Conservation (phyloP, 2,113 vertebrate genomes). For the Eubucco bourcierii region DNA sequence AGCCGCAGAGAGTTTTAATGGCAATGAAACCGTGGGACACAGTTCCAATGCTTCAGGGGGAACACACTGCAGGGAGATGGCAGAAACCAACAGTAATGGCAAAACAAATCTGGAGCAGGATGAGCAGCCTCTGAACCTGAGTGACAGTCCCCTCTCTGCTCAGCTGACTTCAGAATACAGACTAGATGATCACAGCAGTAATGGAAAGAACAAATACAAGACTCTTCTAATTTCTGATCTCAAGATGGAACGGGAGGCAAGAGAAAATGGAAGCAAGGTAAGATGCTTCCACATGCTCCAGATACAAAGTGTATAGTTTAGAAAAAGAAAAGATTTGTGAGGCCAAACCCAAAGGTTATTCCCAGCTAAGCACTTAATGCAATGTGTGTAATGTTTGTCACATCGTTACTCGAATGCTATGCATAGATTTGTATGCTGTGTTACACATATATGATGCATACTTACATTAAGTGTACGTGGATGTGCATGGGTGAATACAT, state of each 20-base stretch:
- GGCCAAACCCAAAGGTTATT: neutral
- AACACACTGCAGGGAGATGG: slow-evolving; percentile 80
- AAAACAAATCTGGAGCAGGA: slow-evolving; percentile 80
- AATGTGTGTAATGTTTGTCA: slow-evolving; percentile 36
- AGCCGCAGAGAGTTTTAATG: slow-evolving; percentile 84
- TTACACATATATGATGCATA: neutral
- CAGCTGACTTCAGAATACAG: slow-evolving; percentile 82
- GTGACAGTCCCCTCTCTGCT: slow-evolving; percentile 82
- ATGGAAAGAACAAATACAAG: slow-evolving; percentile 85
- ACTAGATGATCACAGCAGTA: slow-evolving; percentile 79
- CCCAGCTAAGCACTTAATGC: neutral
- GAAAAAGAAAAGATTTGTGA: slow-evolving; percentile 20
- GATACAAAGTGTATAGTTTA: slow-evolving; percentile 32
- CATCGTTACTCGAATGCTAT: slow-evolving; percentile 2
- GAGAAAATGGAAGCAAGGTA: slow-evolving; percentile 89
- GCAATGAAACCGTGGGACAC: slow-evolving; percentile 82
- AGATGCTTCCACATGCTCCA: slow-evolving; percentile 47
- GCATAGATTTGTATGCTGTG: neutral
- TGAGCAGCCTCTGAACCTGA: slow-evolving; percentile 85
- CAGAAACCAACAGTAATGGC: slow-evolving; percentile 79
- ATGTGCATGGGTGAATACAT: neutral
- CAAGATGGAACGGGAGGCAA: slow-evolving; percentile 82
- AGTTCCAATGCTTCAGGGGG: slow-evolving; percentile 78
- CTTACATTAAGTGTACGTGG: neutral
- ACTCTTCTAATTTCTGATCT: slow-evolving; percentile 82